A percentile compares a stretch with the other conserved stretches of the same genome.
Conservation (phyloP, 2,797 vertebrate genomes). For the Vireo griseus region DNA sequence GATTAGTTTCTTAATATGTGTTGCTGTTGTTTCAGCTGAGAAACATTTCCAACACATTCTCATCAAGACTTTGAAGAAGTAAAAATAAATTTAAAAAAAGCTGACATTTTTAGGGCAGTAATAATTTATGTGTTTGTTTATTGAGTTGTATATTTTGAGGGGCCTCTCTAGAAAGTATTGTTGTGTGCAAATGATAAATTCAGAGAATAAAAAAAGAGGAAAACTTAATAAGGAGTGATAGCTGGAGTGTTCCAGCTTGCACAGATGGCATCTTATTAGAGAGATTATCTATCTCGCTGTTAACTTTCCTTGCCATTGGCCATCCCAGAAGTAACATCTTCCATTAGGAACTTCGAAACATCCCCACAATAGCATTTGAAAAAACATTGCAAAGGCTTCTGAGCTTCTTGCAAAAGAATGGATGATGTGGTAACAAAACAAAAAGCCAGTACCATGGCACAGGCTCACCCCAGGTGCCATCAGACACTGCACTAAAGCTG, state of each 20-base stretch:
- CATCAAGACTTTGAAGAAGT: background rate
- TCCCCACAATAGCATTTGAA: background rate
- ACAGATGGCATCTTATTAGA: background rate
- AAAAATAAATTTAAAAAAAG: background rate
- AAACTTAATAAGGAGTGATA: background rate
- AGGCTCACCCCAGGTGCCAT: background rate
- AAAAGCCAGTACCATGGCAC: background rate
- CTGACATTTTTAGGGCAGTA: background rate
- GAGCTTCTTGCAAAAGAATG: background rate
- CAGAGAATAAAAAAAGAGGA: background rate
- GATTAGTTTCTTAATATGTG: constrained; percentile 29
- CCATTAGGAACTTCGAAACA: background rate
- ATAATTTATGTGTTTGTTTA: constrained; percentile 30
- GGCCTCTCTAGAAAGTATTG: background rate
- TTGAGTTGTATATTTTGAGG: background rate
- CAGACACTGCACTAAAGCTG: background rate
- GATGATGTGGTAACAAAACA: background rate
- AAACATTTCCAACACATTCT: background rate
- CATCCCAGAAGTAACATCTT: background rate
- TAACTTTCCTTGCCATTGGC: constrained; percentile 6
- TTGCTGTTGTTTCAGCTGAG: constrained; percentile 17
- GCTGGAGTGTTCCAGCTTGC: background rate
- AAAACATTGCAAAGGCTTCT: background rate
- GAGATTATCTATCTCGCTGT: background rate
- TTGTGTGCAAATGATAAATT: background rate